These are phyloP conservation scores for Chelon auratus DNA, from an alignment of 2,797 vertebrate species.

Conservation along the genomic window DNA sequence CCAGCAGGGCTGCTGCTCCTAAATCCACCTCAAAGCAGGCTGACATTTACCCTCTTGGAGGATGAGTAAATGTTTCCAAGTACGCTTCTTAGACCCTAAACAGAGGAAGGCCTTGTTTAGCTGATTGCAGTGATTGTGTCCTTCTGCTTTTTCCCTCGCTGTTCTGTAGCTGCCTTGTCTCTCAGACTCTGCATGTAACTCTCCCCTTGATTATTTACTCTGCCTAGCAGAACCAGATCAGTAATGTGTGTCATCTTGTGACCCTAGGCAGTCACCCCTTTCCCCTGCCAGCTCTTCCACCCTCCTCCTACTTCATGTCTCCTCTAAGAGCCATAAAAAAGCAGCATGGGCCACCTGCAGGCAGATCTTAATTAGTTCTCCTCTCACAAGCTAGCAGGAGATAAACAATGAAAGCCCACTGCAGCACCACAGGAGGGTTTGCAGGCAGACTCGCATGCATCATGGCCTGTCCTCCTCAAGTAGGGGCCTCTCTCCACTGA, in stretches of 20 bases:
- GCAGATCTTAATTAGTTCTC: conserved; percentile 77
- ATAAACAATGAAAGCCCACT: conserved; percentile 73
- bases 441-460: conserved; percentile 75
- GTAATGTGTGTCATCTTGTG: conserved; percentile 49
- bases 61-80: conserved; percentile 65
- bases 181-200: conserved; percentile 6
- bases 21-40: conserved; percentile 44
- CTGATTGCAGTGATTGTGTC: conserved; percentile 59
- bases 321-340: conserved; percentile 72
- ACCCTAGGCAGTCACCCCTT: conserved; percentile 43
- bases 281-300: conserved; percentile 35
- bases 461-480: conserved; percentile 65
- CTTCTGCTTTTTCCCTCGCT: conserved; percentile 12
- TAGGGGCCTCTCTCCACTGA: conserved; percentile 67
- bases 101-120: conserved; percentile 71
- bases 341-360: conserved; percentile 75
- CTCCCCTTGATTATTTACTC: conserved; percentile 16
- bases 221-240: conserved; percentile 24
- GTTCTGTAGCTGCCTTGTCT: background rate
- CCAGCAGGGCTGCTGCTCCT: conserved; percentile 36
- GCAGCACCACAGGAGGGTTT: conserved; percentile 70
- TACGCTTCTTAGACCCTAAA: conserved; percentile 55
- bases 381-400: conserved; percentile 67
- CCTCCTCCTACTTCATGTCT: conserved; percentile 33
- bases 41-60: conserved; percentile 56